Conservation (phyloP, 2,113 vertebrate genomes). For the Pseudolaguvia tuberculata region DNA sequence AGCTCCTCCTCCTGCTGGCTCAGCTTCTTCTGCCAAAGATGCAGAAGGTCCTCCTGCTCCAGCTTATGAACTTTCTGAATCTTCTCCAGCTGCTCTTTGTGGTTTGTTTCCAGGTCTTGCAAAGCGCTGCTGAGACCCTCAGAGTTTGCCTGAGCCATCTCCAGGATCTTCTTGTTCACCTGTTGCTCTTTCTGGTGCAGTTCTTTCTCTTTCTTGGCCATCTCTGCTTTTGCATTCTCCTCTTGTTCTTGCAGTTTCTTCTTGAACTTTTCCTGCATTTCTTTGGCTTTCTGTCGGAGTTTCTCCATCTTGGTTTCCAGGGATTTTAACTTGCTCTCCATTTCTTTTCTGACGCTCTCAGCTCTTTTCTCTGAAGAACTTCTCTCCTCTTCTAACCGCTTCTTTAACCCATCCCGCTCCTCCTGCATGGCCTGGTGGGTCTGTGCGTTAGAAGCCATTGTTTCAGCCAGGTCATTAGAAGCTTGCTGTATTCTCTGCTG, state of each 20-base stretch:
- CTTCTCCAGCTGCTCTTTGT: slow-evolving; percentile 79
- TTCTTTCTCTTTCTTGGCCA: slow-evolving; percentile 79
- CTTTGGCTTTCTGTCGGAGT: slow-evolving; percentile 80
- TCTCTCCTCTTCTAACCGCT: slow-evolving; percentile 72
- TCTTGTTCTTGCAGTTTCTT: slow-evolving; percentile 84
- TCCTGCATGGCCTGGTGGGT: slow-evolving; percentile 65
- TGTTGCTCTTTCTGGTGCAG: slow-evolving; percentile 82
- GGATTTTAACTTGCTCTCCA: slow-evolving; percentile 78
- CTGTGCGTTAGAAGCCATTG: slow-evolving; percentile 66
- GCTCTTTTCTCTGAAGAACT: slow-evolving; percentile 69
- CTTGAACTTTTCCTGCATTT: slow-evolving; percentile 82
- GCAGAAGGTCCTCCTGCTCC: slow-evolving; percentile 66
- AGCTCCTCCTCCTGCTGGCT: slow-evolving; percentile 76
- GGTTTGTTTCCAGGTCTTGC: slow-evolving; percentile 80
- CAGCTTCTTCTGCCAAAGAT: slow-evolving; percentile 73
- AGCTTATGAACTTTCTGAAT: slow-evolving; percentile 66
- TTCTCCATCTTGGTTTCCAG: slow-evolving; percentile 85
- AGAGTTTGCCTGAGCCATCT: slow-evolving; percentile 82
- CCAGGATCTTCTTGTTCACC: slow-evolving; percentile 79
- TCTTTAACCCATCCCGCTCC: slow-evolving; percentile 61
- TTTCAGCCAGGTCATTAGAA: slow-evolving; percentile 66
- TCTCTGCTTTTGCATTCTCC: slow-evolving; percentile 78
- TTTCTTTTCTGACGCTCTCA: slow-evolving; percentile 66
- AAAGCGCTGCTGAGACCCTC: slow-evolving; percentile 74
- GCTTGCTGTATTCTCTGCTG: slow-evolving; percentile 63